phyloP scores from a whole-genome alignment of 1,140 invertebrate species.

The Neodiprion fabricii region DNA sequence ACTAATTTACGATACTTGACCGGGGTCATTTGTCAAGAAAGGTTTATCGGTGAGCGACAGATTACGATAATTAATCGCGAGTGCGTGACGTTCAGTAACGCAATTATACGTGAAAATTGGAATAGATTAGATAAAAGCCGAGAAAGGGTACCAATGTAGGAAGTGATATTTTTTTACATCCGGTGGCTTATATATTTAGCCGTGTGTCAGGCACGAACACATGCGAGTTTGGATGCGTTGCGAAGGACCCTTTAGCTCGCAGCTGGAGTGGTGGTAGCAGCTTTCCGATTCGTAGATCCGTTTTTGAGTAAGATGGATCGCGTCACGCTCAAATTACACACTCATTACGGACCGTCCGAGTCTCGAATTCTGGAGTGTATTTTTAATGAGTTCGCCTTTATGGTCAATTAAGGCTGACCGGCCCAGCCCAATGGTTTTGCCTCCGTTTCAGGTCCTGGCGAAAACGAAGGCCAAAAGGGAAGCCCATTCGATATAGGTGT shows the following conservation, averaged over 20 bases:
- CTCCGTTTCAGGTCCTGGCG: background rate
- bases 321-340: slow-evolving; percentile 49
- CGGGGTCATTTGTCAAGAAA: background rate
- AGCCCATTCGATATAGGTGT: background rate
- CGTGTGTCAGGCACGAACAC: background rate
- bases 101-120: slow-evolving; percentile 3
- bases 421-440: slow-evolving; percentile 1
- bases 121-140: slow-evolving; percentile 5
- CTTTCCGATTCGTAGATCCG: slow-evolving; percentile 4
- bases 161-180: background rate
- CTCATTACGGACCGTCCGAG: slow-evolving; percentile 44
- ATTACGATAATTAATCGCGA: background rate
- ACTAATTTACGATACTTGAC: too few relatives aligned
- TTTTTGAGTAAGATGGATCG: slow-evolving; percentile 26
- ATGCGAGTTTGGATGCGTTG: background rate
- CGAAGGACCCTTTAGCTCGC: background rate
- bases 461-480: background rate
- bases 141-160: background rate
- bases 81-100: background rate
- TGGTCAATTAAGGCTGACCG: slow-evolving; percentile 48
- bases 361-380: slow-evolving; percentile 44
- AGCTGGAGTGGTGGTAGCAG: slow-evolving; percentile 9
- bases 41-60: background rate
- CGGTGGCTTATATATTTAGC: background rate
- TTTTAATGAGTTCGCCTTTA: slow-evolving; percentile 50